Conservation (phyloP, 2,888 invertebrate species). For the Rhopalosiphum nymphaeae region DNA sequence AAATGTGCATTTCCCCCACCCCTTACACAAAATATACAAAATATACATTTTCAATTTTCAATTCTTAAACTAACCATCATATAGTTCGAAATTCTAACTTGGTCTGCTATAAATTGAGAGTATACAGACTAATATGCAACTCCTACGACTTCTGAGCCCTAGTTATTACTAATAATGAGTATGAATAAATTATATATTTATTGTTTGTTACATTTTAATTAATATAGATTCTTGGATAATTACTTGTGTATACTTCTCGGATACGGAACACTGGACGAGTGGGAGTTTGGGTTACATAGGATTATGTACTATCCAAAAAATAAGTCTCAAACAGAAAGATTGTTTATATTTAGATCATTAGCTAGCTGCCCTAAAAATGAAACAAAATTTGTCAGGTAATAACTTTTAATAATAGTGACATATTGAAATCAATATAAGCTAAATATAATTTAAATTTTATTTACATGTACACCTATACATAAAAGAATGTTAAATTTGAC, state of each 20-base stretch:
- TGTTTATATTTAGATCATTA: slow-evolving; percentile 82
- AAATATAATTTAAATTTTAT: slow-evolving; percentile 22
- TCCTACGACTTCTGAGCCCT: too few species aligned
- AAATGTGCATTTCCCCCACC: too few species aligned
- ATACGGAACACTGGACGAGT: slow-evolving; percentile 84
- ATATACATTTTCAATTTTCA: too few species aligned
- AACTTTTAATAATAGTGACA: slow-evolving; percentile 16
- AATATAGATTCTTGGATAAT: slow-evolving; percentile 79
- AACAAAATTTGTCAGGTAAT: slow-evolving; percentile 76
- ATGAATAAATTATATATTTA: slow-evolving; percentile 6
- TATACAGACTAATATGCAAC: too few species aligned
- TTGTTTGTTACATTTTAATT: neutral
- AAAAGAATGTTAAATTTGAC: slow-evolving; percentile 62
- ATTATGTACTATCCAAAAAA: slow-evolving; percentile 81
- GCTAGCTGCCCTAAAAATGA: slow-evolving; percentile 84
- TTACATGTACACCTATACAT: neutral
- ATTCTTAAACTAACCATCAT: too few species aligned
- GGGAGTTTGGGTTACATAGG: slow-evolving; percentile 85
- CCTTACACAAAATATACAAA: too few species aligned
- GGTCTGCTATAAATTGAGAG: too few species aligned
- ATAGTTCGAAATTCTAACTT: too few species aligned
- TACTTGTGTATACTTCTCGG: slow-evolving; percentile 86
- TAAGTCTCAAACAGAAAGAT: slow-evolving; percentile 81
- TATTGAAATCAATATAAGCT: neutral
- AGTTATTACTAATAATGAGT: neutral